Conservation (phyloP, 2,113 vertebrate genomes). For the Myotis lucifugus region DNA sequence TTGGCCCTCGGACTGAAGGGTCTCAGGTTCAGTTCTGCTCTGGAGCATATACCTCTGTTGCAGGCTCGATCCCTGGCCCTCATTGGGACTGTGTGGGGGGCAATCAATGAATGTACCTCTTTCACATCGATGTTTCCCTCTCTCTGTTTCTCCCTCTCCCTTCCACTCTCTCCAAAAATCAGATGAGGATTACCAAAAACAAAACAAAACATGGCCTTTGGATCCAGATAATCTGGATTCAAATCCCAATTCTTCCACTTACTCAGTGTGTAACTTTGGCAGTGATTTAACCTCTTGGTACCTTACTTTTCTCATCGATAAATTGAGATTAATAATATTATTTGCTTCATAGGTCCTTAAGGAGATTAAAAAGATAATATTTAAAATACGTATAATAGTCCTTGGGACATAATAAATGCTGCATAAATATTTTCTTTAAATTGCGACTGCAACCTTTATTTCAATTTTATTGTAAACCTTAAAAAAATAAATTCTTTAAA, state of each 20-base stretch:
- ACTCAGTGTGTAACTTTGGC: neutral
- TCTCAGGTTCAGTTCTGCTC: too few species aligned
- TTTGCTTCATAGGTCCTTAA: neutral
- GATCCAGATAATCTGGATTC: neutral
- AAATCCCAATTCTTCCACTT: neutral
- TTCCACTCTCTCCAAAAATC: too few species aligned
- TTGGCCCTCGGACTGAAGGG: too few species aligned
- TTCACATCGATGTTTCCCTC: too few species aligned
- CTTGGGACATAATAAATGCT: neutral
- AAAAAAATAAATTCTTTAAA: neutral
- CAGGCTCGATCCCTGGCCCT: too few species aligned
- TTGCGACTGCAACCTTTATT: neutral
- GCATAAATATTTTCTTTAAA: constrained; percentile 6
- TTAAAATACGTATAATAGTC: neutral
- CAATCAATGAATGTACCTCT: too few species aligned
- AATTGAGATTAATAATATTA: neutral
- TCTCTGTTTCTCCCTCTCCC: too few species aligned
- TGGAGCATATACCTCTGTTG: too few species aligned
- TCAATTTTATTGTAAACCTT: constrained; percentile 5
- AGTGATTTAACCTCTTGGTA: neutral
- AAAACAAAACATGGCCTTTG: neutral
- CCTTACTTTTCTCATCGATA: neutral
- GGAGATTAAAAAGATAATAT: neutral
- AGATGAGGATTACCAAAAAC: too few species aligned
- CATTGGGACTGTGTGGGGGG: too few species aligned